Conservation (phyloP, 1,140 invertebrate genomes). For the Chionoecetes opilio region DNA sequence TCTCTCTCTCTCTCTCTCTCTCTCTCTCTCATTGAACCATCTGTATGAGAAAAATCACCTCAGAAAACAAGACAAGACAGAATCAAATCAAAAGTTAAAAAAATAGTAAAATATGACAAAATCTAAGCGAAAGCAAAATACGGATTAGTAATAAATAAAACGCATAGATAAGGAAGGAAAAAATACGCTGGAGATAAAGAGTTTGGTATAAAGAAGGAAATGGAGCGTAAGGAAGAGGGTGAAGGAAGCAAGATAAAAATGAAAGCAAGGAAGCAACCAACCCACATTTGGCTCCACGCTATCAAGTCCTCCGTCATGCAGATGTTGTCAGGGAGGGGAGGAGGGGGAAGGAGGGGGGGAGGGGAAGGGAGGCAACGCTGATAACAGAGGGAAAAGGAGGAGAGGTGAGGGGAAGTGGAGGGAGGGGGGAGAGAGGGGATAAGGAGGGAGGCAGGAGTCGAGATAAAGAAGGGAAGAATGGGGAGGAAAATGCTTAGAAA, state of each 20-base stretch:
- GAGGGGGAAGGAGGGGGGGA: neutral
- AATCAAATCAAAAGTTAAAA: neutral
- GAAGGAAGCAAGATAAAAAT: neutral
- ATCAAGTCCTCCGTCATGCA: neutral
- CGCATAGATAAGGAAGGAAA: neutral
- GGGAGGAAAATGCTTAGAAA: slow-evolving; percentile 19
- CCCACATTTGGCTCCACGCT: slow-evolving; percentile 1
- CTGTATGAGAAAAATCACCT: neutral
- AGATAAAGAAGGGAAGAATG: slow-evolving; percentile 20
- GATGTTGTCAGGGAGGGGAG: neutral
- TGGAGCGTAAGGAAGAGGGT: neutral
- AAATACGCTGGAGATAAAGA: neutral
- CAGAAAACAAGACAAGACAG: neutral
- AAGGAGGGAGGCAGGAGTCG: neutral
- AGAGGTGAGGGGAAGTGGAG: neutral
- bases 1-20: too few relatives aligned
- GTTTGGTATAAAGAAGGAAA: neutral
- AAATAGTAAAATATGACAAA: neutral
- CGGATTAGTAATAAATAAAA: neutral
- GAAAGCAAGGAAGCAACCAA: neutral
- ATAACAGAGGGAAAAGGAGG: neutral
- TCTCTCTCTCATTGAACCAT: too few relatives aligned
- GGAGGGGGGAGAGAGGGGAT: neutral
- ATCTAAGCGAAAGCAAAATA: neutral
- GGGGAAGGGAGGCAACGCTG: neutral